Evolutionary conservation across 2,113 vertebrate species (phyloP).

Genomic region (Lamprologus tigripictilis): DNA sequence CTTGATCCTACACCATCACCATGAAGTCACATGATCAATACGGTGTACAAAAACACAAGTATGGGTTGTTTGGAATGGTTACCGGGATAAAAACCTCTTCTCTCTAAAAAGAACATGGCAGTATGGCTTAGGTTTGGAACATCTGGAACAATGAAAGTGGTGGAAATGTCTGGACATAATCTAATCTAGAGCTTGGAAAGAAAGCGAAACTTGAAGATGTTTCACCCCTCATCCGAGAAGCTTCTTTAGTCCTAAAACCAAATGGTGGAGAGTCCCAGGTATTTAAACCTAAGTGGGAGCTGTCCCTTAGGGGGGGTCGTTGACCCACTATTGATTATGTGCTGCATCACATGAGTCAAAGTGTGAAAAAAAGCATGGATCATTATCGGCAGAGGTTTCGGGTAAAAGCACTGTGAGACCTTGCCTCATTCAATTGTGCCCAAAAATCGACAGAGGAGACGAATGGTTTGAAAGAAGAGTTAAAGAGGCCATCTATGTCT

Average conservation of each 20-base stretch:
- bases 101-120: not conserved
- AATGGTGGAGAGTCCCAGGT: not conserved
- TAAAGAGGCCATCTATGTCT: not conserved
- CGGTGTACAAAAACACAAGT: not conserved
- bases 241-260: not conserved
- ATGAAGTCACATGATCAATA: not conserved
- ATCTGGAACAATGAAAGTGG: not conserved
- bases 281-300: not conserved
- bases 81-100: not conserved
- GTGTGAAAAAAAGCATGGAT: not conserved
- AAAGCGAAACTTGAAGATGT: not conserved
- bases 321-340: not conserved
- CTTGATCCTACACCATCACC: not conserved
- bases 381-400: not conserved
- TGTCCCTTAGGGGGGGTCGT: not conserved
- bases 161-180: not conserved
- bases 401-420: not conserved
- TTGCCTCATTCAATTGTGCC: not conserved
- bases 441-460: not conserved
- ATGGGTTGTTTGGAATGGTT: not conserved
- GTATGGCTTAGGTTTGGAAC: not conserved
- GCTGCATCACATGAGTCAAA: not conserved
- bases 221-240: accelerated
- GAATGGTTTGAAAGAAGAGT: not conserved
- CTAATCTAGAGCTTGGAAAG: not conserved